These are phyloP conservation scores for Daboia siamensis DNA, from an alignment of 2,113 vertebrate genomes.

Conservation along the genomic window DNA sequence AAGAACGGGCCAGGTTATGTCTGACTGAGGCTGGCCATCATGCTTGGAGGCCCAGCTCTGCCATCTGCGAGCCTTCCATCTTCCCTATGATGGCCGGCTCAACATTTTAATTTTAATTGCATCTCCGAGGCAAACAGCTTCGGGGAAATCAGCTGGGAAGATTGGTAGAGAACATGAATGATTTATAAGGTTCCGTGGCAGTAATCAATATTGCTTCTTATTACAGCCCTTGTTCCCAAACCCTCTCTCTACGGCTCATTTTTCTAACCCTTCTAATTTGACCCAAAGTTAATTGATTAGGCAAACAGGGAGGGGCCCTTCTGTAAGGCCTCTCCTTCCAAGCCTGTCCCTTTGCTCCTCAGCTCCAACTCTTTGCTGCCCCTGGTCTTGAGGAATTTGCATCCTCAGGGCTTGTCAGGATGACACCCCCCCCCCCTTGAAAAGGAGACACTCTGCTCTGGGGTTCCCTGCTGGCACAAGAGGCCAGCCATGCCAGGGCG, in stretches of 20 bases:
- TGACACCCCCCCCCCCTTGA: background rate
- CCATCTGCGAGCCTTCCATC: background rate
- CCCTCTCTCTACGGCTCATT: conserved; percentile 36
- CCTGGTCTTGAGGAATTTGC: accelerated
- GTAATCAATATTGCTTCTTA: conserved; percentile 78
- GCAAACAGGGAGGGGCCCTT: background rate
- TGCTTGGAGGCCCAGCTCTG: background rate
- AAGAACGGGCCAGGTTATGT: background rate
- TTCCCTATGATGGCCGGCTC: background rate
- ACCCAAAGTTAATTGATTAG: conserved; percentile 34
- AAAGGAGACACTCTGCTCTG: background rate
- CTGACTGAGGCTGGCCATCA: background rate
- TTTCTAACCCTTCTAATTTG: conserved; percentile 39
- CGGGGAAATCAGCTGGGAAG: conserved; percentile 71
- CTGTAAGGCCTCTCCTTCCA: background rate
- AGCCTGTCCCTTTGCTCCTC: background rate
- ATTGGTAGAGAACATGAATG: conserved; percentile 80
- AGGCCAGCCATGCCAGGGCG: background rate
- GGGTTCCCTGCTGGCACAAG: background rate
- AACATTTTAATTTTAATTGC: conserved; percentile 29
- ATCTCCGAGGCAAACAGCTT: conserved; percentile 67
- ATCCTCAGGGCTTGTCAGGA: background rate
- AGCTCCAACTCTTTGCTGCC: background rate
- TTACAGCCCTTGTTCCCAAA: conserved; percentile 57
- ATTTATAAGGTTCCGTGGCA: conserved; percentile 81